These are phyloP conservation scores for Epistrophe grossulariae DNA, from an alignment of 2,888 invertebrate genomes.

Conservation along the genomic window DNA sequence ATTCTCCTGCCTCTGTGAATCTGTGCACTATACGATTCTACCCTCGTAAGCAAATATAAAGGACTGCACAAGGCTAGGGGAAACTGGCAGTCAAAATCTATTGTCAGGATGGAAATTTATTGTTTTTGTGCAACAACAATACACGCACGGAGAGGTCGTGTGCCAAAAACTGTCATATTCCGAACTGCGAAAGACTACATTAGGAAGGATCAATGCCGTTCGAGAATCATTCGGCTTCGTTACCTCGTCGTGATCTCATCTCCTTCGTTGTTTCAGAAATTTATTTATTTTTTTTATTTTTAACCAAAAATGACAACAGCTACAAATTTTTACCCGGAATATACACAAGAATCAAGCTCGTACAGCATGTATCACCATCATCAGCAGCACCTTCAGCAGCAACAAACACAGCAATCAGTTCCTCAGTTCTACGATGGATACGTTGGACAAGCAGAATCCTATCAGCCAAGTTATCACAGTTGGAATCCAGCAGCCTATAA, in stretches of 20 bases:
- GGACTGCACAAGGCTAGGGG: constrained; percentile 31
- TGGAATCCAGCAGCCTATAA: constrained; percentile 72
- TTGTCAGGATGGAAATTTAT: constrained; percentile 73
- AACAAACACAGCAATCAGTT: constrained; percentile 28
- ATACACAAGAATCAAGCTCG: constrained; percentile 61
- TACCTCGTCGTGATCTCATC: constrained; percentile 80
- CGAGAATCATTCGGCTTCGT: constrained; percentile 80
- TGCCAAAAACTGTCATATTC: constrained; percentile 79
- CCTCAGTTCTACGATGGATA: constrained; percentile 61
- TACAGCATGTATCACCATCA: constrained; percentile 65
- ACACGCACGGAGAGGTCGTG: constrained; percentile 79
- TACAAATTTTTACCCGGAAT: constrained; percentile 81
- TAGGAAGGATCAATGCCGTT: constrained; percentile 79
- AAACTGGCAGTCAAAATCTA: constrained; percentile 48
- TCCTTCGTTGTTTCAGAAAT: constrained; percentile 71
- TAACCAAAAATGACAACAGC: constrained; percentile 79
- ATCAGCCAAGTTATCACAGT: constrained; percentile 77
- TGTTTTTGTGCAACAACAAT: constrained; percentile 75
- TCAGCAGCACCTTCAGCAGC: constrained; percentile 54
- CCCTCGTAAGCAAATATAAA: constrained; percentile 60
- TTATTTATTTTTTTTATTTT: constrained; percentile 35
- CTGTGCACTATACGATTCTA: constrained; percentile 28
- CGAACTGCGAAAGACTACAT: constrained; percentile 77
- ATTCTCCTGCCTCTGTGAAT: constrained; percentile 28
- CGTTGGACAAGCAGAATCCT: constrained; percentile 75